Percentiles rank a stretch among this genome's conserved stretches.
Conservation (phyloP, 2,113 vertebrate species). For the Psammodynastes pulverulentus region DNA sequence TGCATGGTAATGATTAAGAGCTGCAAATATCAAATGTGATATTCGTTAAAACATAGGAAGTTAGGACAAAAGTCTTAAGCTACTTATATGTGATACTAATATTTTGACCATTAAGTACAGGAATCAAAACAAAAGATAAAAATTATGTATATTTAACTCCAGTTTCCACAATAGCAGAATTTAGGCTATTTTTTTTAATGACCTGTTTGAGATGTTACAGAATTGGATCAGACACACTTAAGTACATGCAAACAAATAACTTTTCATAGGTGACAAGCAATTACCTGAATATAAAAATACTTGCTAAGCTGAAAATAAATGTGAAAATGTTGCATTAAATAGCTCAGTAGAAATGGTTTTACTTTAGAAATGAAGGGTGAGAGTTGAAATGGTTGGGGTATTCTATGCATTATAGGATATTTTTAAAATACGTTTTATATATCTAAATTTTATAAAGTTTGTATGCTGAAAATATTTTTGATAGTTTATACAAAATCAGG, state of each 20-base stretch:
- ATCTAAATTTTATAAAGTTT: neutral
- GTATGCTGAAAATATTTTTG: neutral
- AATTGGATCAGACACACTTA: neutral
- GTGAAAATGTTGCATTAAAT: neutral
- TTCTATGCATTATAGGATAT: neutral
- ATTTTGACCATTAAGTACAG: neutral
- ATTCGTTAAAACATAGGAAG: neutral
- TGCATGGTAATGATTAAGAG: neutral
- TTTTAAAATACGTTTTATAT: slow-evolving; percentile 11
- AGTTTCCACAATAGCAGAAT: neutral
- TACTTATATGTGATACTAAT: neutral
- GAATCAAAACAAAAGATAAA: neutral
- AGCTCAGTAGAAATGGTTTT: neutral
- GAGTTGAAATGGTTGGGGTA: neutral
- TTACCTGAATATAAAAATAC: neutral
- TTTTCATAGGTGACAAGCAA: neutral
- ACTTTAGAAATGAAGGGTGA: neutral
- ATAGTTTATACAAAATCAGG: rapidly evolving
- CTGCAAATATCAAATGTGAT: neutral
- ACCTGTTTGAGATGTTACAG: neutral
- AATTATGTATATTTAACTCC: neutral
- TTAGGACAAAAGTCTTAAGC: neutral
- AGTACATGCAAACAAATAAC: rapidly evolving
- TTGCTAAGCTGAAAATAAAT: neutral
- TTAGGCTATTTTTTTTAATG: neutral